Evolutionary conservation across 1,140 invertebrate genomes (phyloP), one percentile per base, ranked within the genome.

Genomic region (Mya arenaria): DNA sequence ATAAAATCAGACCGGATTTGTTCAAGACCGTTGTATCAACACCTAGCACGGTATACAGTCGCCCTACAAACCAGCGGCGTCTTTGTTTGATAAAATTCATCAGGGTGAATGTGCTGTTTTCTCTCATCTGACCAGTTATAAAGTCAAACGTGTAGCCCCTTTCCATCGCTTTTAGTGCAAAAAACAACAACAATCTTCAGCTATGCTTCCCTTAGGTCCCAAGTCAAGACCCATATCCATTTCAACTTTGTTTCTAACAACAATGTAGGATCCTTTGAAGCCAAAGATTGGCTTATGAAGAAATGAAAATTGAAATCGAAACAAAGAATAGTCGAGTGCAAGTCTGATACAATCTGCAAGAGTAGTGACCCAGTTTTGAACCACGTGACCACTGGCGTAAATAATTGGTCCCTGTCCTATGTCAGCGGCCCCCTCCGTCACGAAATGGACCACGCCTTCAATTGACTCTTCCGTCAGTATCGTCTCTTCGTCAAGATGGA

Each of bases 181-280:
- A 99, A 90, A 95, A 99, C n/a, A n/a, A n/a, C n/a, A 98, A 90
- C 97, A 98, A 92, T 99, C 98, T 92, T 99, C 98, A 34, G 98
- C 98, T 19, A 99, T 96, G 0, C 97, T 98, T 41, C 98, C 97
- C 92, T 98, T 97, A 60, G 97, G 94, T 2, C 98, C 98, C 92
- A 98, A 98, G 92, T 99, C 97, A 93, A 98, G 99, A 0, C 97
- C 97, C 0, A 99, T 97, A 81, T 96, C 94, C 87, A 95, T 95
- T 92, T 99, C 98, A 1, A 97, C 97, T 89, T 94, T 95, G 62
- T 97, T 95, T 96, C 98, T 92, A 62, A 95, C 94, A 4, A 92
- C 91, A 19, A 93, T 91, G 82, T 91, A 93, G 6, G 92, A 93
- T 10, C 92, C 91, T 83, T 99, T 99, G 97, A 98, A 99, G 90